Evolutionary conservation across 37 sponge, comb jelly and placozoan genomes (phyloP).

Genomic region (Hormiphora californensis): DNA sequence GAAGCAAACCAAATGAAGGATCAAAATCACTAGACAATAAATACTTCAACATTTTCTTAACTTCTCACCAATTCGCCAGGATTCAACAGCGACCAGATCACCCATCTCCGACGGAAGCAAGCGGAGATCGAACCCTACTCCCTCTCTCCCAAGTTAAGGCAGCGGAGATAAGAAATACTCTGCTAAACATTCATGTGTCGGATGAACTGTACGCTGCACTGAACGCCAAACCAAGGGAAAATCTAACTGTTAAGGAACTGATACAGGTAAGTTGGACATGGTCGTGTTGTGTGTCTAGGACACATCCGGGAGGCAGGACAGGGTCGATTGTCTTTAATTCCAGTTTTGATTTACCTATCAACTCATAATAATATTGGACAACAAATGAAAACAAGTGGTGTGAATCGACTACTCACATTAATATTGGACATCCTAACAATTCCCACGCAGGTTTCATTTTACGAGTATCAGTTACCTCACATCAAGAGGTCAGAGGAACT

Average conservation of each 20-base stretch:
- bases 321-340: no score
- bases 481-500: not conserved
- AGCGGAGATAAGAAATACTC: constrained; percentile 6
- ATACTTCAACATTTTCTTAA: not conserved
- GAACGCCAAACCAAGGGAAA: constrained; percentile 12
- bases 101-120: constrained; percentile 2
- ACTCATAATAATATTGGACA: no score
- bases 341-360: no score
- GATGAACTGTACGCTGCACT: not conserved
- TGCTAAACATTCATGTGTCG: constrained; percentile 41
- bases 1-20: not conserved
- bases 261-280: no score
- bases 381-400: no score
- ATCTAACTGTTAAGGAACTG: constrained; percentile 18
- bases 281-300: no score
- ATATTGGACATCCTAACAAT: no score
- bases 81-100: constrained; percentile 46
- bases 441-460: constrained; percentile 46
- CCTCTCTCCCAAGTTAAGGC: constrained; percentile 32
- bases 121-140: constrained; percentile 34
- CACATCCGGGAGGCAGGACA: no score
- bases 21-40: no score
- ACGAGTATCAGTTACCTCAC: constrained; percentile 17
- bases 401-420: no score
- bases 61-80: not conserved